phyloP scores from a whole-genome alignment of 2,797 vertebrate genomes.

The Chiroxiphia lanceolata region DNA sequence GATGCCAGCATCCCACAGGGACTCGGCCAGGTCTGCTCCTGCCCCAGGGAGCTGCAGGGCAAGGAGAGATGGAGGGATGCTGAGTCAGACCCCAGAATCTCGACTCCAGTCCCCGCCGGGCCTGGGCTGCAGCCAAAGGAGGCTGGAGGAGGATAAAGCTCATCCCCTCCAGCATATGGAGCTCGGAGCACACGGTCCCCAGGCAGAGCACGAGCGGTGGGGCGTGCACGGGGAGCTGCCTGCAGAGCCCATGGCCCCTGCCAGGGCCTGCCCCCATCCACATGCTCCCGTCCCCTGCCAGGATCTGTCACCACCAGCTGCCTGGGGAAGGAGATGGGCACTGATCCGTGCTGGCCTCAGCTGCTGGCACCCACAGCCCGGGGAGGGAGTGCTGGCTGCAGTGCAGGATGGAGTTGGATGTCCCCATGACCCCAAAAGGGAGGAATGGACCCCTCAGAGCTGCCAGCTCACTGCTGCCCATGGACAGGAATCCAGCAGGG shows the following conservation, averaged over 20 bases:
- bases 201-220: not conserved
- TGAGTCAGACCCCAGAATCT: not conserved
- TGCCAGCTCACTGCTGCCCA: not conserved
- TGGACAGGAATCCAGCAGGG: not conserved
- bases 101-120: not conserved
- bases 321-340: not conserved
- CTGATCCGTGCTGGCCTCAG: not conserved
- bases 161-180: not conserved
- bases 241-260: not conserved
- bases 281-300: not conserved
- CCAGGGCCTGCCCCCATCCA: not conserved
- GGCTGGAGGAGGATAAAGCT: not conserved
- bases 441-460: rapidly evolving
- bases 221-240: not conserved
- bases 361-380: not conserved
- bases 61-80: not conserved
- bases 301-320: not conserved
- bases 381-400: rapidly evolving
- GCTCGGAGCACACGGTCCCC: not conserved
- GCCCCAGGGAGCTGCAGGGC: not conserved
- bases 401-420: not conserved
- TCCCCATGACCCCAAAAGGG: rapidly evolving
- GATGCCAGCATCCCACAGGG: rapidly evolving
- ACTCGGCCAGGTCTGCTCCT: not conserved
- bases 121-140: not conserved